Evolutionary conservation across 2,888 invertebrate genomes (phyloP), one percentile per base, ranked within the genome.

Genomic region (Rambutsinella grinnellia): DNA sequence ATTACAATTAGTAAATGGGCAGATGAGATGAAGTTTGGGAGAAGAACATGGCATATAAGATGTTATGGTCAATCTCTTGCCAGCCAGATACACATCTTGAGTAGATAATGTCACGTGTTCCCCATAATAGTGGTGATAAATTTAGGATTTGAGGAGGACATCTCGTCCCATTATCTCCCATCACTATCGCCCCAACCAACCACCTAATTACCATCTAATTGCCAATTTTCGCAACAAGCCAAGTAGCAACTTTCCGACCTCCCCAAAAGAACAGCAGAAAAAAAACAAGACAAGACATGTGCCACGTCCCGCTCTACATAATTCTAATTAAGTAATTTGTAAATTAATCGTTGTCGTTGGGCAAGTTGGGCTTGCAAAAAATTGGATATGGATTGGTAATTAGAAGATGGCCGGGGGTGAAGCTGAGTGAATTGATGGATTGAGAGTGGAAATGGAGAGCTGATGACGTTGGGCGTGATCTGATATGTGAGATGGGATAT

Each of bases 1-100:
- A 53, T 53, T 53, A 21, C 53, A 53, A 53, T 53, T 53, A 21
- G 19, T 17, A 17, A 49, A 17, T 49, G 49, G 49, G 13, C 44
- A 44, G 3, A 49, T 36, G 36, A 36, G 6, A 36, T 36, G 36
- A 36, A 36, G 36, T 13, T 8, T 13, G 6, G 13, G 36, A 36
- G 36, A 36, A 5, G 13, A 36, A 13, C 5, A 36, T 13, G 13
- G 36, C 36, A 36, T 36, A 13, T 36, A 8, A 36, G 36, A 36
- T 36, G 36, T n/a, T n/a, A n/a, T n/a, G n/a, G n/a, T n/a, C n/a
- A n/a, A n/a, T n/a, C n/a, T n/a, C n/a, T n/a, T n/a, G n/a, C n/a
- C n/a, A n/a, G n/a, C n/a, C n/a, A n/a, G n/a, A n/a, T n/a, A n/a
- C 36, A 8, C 36, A 36, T 36, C 13, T 5, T 8, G 5, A 36